Base-by-base conservation (phyloP, 2,888 invertebrate genomes). In the Malthinus flaveolus region DNA sequence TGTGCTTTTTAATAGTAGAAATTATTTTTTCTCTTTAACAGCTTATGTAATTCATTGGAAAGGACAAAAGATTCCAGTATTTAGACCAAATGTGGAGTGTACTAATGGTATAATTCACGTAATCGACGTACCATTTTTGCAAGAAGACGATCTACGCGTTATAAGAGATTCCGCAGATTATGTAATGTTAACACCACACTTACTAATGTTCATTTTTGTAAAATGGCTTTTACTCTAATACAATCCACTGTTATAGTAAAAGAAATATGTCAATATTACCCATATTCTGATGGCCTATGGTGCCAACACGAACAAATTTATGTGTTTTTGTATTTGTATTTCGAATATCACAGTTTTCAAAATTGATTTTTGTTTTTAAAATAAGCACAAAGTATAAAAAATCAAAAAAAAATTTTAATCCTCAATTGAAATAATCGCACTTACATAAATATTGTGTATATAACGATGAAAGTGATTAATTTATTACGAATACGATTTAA, bases 71-170 rank as follows among this genome's bases (percentile, higher is more conserved):
- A 90, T 94, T 70, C 88, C 87, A 70, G 91, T 95, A 47, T 88
- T 89, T 78, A 87, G 95, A 65, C 92, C 96, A 15, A 95, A 97
- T 78, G 93, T 97, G 3, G 92, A 93, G 73, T 96, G 96, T 78
- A 95, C 93, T 78, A 97, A 97, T 76, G 97, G 97, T 49, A 90
- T 95, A 68, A 95, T 97, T 68, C 96, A 97, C 78, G 93, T 95
- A 63, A 94, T 97, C 73, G 95, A 95, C 75, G 85, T 85, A 66
- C 95, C 95, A 4, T 87, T 97, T 73, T 81, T 95, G 59, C 85
- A 87, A 73, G 91, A 91, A 71, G 88, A 88, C 71, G 95, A 96
- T 78, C 87, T 95, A 62, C 84, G 86, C 65, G 89, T 90, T 56
- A 87, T 85, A 55, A 78, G 77, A 32, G 75, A 78, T n/a, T 68